These are phyloP conservation scores for Seira musarum DNA, from an alignment of 2,888 invertebrate species.

Conservation along the genomic window DNA sequence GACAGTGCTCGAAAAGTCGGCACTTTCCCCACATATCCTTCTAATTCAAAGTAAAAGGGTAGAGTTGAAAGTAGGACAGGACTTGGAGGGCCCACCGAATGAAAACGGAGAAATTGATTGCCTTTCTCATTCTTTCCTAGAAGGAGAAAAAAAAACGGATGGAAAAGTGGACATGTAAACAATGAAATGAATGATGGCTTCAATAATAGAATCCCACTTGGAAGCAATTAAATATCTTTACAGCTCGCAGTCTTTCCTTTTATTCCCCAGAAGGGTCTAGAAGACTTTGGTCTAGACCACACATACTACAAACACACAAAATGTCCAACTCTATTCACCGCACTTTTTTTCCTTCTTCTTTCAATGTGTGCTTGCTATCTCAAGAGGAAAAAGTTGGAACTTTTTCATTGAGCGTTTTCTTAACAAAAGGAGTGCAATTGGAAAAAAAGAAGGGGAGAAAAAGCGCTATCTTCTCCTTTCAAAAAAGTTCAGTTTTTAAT, in stretches of 20 bases:
- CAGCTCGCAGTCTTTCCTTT: background rate
- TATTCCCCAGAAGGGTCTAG: background rate
- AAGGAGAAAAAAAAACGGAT: constrained; percentile 9
- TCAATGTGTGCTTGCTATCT: background rate
- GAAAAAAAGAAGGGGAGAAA: background rate
- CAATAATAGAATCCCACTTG: constrained; percentile 37
- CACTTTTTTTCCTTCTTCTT: background rate
- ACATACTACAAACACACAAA: too few relatives aligned
- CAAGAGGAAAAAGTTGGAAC: background rate
- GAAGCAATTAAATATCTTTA: constrained; percentile 46
- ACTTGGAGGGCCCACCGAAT: background rate
- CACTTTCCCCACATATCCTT: too few relatives aligned
- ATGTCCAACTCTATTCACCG: background rate
- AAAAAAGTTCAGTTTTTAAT: constrained; percentile 2
- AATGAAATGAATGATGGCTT: constrained; percentile 49
- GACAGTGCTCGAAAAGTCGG: too few relatives aligned
- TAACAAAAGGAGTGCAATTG: background rate
- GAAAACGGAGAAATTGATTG: constrained; percentile 9
- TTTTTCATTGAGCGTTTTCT: background rate
- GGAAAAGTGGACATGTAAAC: constrained; percentile 55
- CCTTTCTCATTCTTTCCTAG: background rate
- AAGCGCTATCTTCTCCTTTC: background rate
- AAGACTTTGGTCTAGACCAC: background rate
- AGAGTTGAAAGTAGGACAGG: constrained; percentile 48
- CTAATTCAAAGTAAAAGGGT: background rate